Conservation (phyloP, 2,113 vertebrate species). For the Cololabis saira region DNA sequence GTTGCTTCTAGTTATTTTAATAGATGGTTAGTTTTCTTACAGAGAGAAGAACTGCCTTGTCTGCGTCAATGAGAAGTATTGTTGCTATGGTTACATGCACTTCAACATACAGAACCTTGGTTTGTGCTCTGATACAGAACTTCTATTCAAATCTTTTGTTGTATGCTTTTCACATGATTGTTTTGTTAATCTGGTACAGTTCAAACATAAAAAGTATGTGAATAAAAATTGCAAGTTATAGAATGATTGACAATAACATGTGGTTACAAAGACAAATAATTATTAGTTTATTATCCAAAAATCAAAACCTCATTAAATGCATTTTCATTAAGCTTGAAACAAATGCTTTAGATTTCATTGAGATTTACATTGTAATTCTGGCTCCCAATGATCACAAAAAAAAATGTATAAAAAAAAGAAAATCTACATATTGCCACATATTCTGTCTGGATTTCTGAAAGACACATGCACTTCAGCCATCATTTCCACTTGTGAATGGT, state of each 20-base stretch:
- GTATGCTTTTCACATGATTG: neutral
- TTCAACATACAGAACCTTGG: constrained; percentile 13
- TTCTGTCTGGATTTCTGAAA: no score
- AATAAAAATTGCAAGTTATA: no score
- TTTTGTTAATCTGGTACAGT: neutral
- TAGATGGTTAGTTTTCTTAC: neutral
- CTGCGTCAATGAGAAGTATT: constrained; percentile 13
- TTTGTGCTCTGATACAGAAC: constrained; percentile 1
- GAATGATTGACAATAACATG: no score
- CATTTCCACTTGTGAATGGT: no score
- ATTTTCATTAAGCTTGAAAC: neutral
- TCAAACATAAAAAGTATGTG: neutral
- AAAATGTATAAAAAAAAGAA: no score
- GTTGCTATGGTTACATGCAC: constrained; percentile 23
- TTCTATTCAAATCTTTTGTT: neutral
- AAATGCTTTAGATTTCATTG: no score
- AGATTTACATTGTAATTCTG: no score
- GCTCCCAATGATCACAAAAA: no score
- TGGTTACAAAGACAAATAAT: no score
- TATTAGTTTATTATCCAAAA: neutral
- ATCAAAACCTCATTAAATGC: neutral
- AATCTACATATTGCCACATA: no score
- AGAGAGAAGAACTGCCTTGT: neutral
- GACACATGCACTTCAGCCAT: no score
- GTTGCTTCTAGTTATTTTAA: constrained; percentile 1